Evolutionary conservation across 2,888 invertebrate species (phyloP).

Genomic region (Eristalis arbustorum): DNA sequence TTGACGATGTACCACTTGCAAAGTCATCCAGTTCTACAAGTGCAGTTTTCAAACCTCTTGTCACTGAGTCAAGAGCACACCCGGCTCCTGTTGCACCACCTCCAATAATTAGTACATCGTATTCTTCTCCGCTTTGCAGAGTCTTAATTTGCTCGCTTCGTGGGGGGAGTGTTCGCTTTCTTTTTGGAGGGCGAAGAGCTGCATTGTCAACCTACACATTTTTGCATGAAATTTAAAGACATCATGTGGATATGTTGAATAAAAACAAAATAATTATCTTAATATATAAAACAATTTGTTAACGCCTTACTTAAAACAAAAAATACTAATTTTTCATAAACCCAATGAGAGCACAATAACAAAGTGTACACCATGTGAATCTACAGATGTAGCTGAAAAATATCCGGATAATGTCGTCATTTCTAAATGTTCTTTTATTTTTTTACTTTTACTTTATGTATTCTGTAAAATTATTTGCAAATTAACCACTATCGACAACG

Average conservation of each 20-base stretch:
- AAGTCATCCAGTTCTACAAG: constrained; percentile 98
- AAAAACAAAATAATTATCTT: not conserved
- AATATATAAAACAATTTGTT: not conserved
- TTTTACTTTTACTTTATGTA: too few relatives aligned
- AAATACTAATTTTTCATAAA: too few relatives aligned
- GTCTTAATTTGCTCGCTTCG: constrained; percentile 89
- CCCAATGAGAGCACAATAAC: too few relatives aligned
- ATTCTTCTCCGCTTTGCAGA: constrained; percentile 88
- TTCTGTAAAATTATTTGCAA: too few relatives aligned
- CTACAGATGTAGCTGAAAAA: too few relatives aligned
- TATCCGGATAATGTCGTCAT: too few relatives aligned
- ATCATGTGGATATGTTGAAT: constrained; percentile 19
- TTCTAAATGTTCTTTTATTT: too few relatives aligned
- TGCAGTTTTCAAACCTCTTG: constrained; percentile 96
- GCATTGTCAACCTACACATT: constrained; percentile 77
- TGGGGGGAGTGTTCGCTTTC: constrained; percentile 89
- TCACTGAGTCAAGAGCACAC: constrained; percentile 96
- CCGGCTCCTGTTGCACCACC: constrained; percentile 99
- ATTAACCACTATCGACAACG: too few relatives aligned
- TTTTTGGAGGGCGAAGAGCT: constrained; percentile 77
- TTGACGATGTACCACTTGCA: constrained; percentile 95
- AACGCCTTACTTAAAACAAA: too few relatives aligned
- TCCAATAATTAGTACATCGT: constrained; percentile 97
- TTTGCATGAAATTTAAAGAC: not conserved
- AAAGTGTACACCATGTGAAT: too few relatives aligned